Evolutionary conservation across 1,140 invertebrate species (phyloP), one percentile per base, ranked within the genome.

Genomic region (Bombus haemorrhoidalis): DNA sequence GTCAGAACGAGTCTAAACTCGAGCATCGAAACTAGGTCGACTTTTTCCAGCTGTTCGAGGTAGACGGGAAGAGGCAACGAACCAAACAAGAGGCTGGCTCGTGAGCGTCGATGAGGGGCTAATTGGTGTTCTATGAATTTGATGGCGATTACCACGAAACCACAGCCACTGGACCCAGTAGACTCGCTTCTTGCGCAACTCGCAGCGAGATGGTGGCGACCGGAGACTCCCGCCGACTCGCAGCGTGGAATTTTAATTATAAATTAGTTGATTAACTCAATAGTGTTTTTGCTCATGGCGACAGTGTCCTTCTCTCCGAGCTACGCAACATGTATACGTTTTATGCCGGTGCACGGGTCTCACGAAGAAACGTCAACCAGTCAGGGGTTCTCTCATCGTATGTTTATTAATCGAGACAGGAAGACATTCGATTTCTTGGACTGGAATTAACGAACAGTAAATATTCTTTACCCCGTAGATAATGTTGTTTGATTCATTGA

Each of bases 261-360:
- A 95, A 95, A 95, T 95, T 95, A 95, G 95, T 95, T 95, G 94
- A 95, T 95, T 95, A 95, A 95, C 94, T 95, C 95, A 95, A 95
- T 95, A 95, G 92, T 92, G 94, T 95, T 95, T 95, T 95, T 95
- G 92, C 87, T 90, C 69, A 73, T 89, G 92, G 91, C 93, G 91
- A 93, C 94, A 93, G 92, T 92, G 92, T 93, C 91, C 92, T 92
- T 91, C 28, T 47, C 73, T 39, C 59, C 88, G 88, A 79, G 81
- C 72, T 73, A 37, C 73, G 77, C 81, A 57, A 81, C 81, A 78
- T 82, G 86, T 83, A 39, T 78, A 76, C 57, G 69, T 57, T 80
- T 89, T 69, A 71, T 68, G 47, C 81, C 77, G 57, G 68, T 85
- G 88, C 81, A 83, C 83, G 86, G 91, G 88, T 81, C 89, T 88